Evolutionary conservation across 2,113 vertebrate genomes (phyloP).

Genomic region (Platichthys flesus): DNA sequence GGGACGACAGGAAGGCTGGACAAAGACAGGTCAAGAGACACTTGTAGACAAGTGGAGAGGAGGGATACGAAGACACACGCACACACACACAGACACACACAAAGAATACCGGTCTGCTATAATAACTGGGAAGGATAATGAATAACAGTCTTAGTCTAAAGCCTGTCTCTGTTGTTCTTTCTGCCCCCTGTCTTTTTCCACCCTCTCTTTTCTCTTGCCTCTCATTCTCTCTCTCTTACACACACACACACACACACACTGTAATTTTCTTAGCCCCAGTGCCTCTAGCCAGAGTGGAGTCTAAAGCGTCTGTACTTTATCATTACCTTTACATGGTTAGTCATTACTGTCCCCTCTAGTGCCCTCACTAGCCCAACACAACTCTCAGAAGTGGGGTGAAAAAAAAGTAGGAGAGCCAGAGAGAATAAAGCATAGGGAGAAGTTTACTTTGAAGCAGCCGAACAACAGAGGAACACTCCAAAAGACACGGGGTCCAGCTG

Average conservation of each 20-base stretch:
- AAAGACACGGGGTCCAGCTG: slow-evolving; percentile 47
- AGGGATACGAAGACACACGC: slow-evolving; percentile 32
- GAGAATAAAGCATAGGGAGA: slow-evolving; percentile 39
- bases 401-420: slow-evolving; percentile 9
- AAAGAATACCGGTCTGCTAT: slow-evolving; percentile 13
- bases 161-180: slow-evolving; percentile 52
- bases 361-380: slow-evolving; percentile 60
- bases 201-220: slow-evolving; percentile 29
- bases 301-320: slow-evolving; percentile 72
- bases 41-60: slow-evolving; percentile 36
- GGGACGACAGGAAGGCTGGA: slow-evolving; percentile 42
- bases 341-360: slow-evolving; percentile 75
- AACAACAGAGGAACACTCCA: slow-evolving; percentile 32
- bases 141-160: slow-evolving; percentile 66
- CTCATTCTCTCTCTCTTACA: slow-evolving; percentile 9
- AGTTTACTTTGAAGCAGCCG: slow-evolving; percentile 52
- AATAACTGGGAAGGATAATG: slow-evolving; percentile 57
- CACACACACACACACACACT: slow-evolving; percentile 25
- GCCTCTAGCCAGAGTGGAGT: slow-evolving; percentile 72
- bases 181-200: slow-evolving; percentile 51
- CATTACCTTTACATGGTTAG: slow-evolving; percentile 78
- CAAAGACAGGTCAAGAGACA: slow-evolving; percentile 56
- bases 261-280: slow-evolving; percentile 69
- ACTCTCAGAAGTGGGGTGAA: slow-evolving; percentile 35
- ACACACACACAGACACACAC: slow-evolving; percentile 16